Percentiles rank a stretch among this genome's conserved stretches.
These are phyloP conservation scores for Siniperca knerii DNA, from an alignment of 2,113 vertebrate genomes.

Conservation along the genomic window DNA sequence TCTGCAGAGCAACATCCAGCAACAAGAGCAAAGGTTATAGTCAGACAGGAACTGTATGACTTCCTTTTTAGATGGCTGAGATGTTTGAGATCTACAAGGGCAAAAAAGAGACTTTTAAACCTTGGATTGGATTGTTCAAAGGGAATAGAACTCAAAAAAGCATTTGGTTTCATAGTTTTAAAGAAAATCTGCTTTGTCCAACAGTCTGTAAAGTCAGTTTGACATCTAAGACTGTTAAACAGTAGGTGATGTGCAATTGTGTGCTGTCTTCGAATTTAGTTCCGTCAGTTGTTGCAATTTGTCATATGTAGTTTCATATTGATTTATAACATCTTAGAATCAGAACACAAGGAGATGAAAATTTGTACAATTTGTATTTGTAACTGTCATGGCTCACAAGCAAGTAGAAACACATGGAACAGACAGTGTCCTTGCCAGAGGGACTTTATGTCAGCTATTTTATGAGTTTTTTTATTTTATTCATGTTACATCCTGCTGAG, in stretches of 20 bases:
- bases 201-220: neutral
- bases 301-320: neutral
- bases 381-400: neutral
- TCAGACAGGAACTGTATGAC: constrained; percentile 8
- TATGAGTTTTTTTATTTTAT: neutral
- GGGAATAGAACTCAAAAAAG: neutral
- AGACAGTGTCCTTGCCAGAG: neutral
- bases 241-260: neutral
- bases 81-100: neutral
- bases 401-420: neutral
- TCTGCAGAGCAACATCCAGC: constrained; percentile 56
- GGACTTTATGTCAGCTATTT: neutral
- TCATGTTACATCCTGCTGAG: neutral
- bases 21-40: constrained; percentile 28
- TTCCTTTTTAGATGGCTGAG: neutral
- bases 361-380: neutral
- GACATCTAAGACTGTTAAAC: neutral
- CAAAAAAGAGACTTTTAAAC: neutral
- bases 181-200: neutral
- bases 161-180: neutral
- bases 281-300: neutral
- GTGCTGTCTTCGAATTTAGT: too few relatives aligned
- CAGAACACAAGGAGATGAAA: neutral
- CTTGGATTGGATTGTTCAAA: neutral
- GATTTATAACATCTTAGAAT: neutral